phyloP scores from a whole-genome alignment of 2,888 invertebrate species.

The Cephus spinipes region DNA sequence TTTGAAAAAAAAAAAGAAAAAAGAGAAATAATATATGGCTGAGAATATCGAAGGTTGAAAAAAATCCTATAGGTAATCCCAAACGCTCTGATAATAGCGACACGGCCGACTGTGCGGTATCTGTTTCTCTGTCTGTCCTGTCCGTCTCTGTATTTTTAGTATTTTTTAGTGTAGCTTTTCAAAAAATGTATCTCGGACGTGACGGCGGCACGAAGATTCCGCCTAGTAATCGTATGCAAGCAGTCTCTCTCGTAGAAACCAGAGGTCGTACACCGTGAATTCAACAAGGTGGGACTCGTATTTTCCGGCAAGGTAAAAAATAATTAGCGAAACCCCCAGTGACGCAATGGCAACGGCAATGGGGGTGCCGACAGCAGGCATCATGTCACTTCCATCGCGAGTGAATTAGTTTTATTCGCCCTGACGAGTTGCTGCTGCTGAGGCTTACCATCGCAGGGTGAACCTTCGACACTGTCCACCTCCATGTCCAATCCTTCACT shows the following conservation, averaged over 20 bases:
- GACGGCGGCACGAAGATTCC: not conserved
- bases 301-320: slow-evolving; percentile 49
- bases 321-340: slow-evolving; percentile 62
- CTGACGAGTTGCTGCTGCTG: slow-evolving; percentile 66
- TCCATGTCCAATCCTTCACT: slow-evolving; percentile 64
- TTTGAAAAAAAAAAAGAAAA: not conserved
- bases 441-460: slow-evolving; percentile 63
- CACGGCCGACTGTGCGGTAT: not conserved
- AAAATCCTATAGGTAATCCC: not conserved
- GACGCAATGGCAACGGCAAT: slow-evolving; percentile 56
- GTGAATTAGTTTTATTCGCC: slow-evolving; percentile 69
- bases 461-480: slow-evolving; percentile 58
- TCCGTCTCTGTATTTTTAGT: not conserved
- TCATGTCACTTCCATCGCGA: slow-evolving; percentile 75
- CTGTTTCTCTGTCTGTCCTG: not conserved
- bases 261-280: not conserved
- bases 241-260: not conserved
- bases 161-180: not conserved
- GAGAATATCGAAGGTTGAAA: not conserved
- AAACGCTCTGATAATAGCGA: not conserved
- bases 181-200: not conserved
- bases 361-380: slow-evolving; percentile 66
- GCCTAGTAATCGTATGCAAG: not conserved
- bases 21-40: not conserved
- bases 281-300: not conserved